Conservation (phyloP, 2,797 vertebrate genomes). For the Sciurus vulgaris region DNA sequence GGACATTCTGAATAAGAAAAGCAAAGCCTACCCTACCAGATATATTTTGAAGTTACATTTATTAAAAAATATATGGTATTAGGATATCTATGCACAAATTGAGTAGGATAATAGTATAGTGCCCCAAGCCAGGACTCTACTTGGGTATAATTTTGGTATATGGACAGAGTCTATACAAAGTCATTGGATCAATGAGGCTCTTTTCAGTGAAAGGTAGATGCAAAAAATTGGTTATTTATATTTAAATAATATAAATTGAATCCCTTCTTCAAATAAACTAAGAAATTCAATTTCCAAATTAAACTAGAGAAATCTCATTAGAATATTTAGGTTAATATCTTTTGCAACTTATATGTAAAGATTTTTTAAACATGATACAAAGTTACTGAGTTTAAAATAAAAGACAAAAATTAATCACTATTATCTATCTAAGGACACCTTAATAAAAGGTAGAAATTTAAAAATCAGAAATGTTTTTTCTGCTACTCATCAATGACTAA, state of each 20-base stretch:
- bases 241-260: neutral
- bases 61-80: neutral
- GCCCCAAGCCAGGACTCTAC: accelerated
- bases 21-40: neutral
- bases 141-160: neutral
- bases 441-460: neutral
- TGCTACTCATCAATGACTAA: neutral
- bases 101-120: neutral
- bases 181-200: accelerated
- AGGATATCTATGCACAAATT: neutral
- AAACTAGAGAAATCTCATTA: neutral
- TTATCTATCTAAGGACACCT: neutral
- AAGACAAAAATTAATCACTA: neutral
- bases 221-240: neutral
- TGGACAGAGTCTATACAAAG: neutral
- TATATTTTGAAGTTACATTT: neutral
- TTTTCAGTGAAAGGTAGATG: neutral
- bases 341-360: neutral
- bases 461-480: neutral
- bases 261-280: neutral
- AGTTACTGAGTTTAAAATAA: neutral
- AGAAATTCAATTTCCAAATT: neutral
- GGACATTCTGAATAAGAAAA: neutral
- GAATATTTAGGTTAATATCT: neutral
- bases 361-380: neutral